phyloP scores from a whole-genome alignment of 2,797 vertebrate genomes.

The Buphagus erythrorhynchus region DNA sequence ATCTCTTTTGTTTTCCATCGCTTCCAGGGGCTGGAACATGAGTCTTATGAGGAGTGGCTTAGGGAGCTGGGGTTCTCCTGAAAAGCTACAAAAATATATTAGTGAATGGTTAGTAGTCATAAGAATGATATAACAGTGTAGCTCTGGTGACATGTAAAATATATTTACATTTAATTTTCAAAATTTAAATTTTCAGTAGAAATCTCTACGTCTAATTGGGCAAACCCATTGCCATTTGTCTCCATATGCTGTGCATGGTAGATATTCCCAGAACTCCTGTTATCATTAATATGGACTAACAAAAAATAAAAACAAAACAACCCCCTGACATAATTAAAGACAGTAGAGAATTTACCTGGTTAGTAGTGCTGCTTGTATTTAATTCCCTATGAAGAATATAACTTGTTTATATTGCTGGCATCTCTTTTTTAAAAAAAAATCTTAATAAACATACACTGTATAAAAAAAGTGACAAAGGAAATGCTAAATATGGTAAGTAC shows the following conservation, averaged over 20 bases:
- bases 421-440: neutral
- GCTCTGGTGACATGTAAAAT: neutral
- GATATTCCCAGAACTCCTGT: neutral
- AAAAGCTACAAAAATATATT: neutral
- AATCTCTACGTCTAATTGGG: neutral
- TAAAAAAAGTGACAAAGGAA: neutral
- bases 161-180: neutral
- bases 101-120: neutral
- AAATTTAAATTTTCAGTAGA: neutral
- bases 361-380: neutral
- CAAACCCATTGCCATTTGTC: neutral
- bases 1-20: neutral
- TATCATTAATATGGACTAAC: neutral
- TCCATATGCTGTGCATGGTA: neutral
- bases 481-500: neutral
- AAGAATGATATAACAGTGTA: neutral
- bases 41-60: neutral
- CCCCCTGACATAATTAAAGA: fast-evolving
- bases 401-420: neutral
- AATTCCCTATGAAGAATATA: neutral
- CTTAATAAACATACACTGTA: neutral
- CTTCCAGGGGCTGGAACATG: neutral
- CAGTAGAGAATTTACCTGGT: neutral
- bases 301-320: neutral
- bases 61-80: neutral